These are phyloP conservation scores for Spodoptera exigua DNA, from an alignment of 2,888 invertebrate species.

Conservation along the genomic window DNA sequence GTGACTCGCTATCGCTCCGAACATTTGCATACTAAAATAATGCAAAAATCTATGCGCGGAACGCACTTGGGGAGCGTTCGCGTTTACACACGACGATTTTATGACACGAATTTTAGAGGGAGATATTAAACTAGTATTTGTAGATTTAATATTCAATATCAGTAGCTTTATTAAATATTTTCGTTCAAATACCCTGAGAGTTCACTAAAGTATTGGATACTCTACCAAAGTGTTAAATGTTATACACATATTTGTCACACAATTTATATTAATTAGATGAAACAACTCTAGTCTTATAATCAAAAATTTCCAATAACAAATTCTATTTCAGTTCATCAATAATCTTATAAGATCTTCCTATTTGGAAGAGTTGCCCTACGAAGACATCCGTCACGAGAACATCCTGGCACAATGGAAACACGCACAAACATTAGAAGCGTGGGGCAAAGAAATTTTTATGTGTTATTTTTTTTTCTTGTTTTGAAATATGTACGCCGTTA, in stretches of 20 bases:
- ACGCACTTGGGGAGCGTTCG: conserved; percentile 73
- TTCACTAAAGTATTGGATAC: too few relatives aligned
- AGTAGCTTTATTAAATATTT: too few relatives aligned
- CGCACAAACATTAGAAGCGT: conserved; percentile 81
- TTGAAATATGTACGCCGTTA: conserved; percentile 89
- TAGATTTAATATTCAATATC: background rate
- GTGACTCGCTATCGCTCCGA: conserved; percentile 84
- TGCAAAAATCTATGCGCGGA: conserved; percentile 88
- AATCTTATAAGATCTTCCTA: too few relatives aligned
- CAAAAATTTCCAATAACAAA: too few relatives aligned
- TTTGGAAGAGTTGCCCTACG: background rate
- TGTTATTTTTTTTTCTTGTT: conserved; percentile 88
- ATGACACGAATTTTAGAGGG: conserved; percentile 25
- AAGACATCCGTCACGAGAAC: conserved; percentile 17
- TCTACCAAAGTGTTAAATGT: too few relatives aligned
- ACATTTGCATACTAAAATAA: conserved; percentile 89
- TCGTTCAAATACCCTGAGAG: too few relatives aligned
- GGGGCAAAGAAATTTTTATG: conserved; percentile 87
- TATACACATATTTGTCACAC: too few relatives aligned
- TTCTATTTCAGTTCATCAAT: too few relatives aligned
- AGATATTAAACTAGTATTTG: background rate
- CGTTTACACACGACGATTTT: conserved; percentile 63
- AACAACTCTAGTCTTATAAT: too few relatives aligned
- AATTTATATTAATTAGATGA: too few relatives aligned
- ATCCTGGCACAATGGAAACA: conserved; percentile 71